phyloP scores from a whole-genome alignment of 2,888 invertebrate genomes.

The Axea sp. region DNA sequence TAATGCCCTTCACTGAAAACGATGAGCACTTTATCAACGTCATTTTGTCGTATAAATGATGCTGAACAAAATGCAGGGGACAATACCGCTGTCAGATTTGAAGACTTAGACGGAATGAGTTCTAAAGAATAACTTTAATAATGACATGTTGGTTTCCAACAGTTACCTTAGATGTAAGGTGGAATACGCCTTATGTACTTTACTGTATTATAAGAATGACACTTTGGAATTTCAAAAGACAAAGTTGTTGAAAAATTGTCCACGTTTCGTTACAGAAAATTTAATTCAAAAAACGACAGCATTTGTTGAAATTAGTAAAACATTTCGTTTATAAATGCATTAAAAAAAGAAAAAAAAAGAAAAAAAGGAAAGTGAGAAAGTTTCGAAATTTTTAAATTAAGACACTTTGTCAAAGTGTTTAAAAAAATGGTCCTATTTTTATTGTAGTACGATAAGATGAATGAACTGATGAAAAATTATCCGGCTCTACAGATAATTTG shows the following conservation, averaged over 20 bases:
- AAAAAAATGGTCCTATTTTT: too few relatives aligned
- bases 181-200: constrained; percentile 3
- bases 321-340: background rate
- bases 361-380: background rate
- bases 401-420: too few relatives aligned
- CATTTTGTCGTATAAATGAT: constrained; percentile 45
- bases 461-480: too few relatives aligned
- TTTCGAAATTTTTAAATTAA: too few relatives aligned
- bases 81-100: constrained; percentile 38
- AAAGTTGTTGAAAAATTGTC: constrained; percentile 19
- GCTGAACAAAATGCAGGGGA: constrained; percentile 19
- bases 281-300: background rate
- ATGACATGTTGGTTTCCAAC: constrained; percentile 33
- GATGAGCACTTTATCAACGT: constrained; percentile 52
- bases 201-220: constrained; percentile 4
- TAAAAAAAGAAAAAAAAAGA: too few relatives aligned
- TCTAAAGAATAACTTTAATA: constrained; percentile 27
- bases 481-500: too few relatives aligned
- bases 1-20: constrained; percentile 41
- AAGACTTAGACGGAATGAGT: constrained; percentile 23
- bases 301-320: background rate
- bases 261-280: too few relatives aligned
- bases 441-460: too few relatives aligned
- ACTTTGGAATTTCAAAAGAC: constrained; percentile 20
- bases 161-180: constrained; percentile 12